Base-by-base conservation (phyloP, 2,888 invertebrate genomes). In the Standfussiana lucernea region DNA sequence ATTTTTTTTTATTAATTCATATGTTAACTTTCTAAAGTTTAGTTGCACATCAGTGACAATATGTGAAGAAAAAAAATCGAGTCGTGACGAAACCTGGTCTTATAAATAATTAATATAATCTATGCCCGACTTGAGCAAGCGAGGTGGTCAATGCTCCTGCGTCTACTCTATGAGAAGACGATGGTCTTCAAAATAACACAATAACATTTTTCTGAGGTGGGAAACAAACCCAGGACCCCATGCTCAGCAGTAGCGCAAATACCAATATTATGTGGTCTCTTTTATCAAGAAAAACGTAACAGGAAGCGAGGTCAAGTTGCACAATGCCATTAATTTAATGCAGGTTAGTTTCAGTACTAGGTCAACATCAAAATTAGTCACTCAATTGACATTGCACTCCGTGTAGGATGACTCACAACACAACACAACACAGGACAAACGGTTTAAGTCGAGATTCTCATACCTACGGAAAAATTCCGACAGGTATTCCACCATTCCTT, bases 311-410 rank as follows among this genome's bases (percentile, higher is more conserved):
- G 78, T 83, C 83, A 71, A 79, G 47, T 56, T 84, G 67, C 70
- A 80, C 53, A 62, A 72, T 47, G 61, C 15, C 37, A 79, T 80
- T 84, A 79, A 79, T 83, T 83, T 37, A 79, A 47, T 83, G 42
- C 78, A 78, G 56, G 64, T 83, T 78, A 56, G 68, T 69, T 68
- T 71, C 45, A 62, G 81, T 81, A 53, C 70, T 59, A 85, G 56
- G 71, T 79, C 65, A 69, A 59, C 80, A 59, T 42, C 56, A 61
- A 61, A 77, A 69, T 70, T 50, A 80, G 50, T 78, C 84, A 77
- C 28, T 77, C 83, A 80, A 59, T 68, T 80, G 68, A 80, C 79
- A 77, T 83, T 77, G 78, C 68, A 77, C 35, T 80, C 83, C 56
- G 61, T 37, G 18, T 53, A 35, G 5, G 24, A 32, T 80, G 83